phyloP scores from a whole-genome alignment of 2,113 vertebrate genomes.

The Seriola quinqueradiata region DNA sequence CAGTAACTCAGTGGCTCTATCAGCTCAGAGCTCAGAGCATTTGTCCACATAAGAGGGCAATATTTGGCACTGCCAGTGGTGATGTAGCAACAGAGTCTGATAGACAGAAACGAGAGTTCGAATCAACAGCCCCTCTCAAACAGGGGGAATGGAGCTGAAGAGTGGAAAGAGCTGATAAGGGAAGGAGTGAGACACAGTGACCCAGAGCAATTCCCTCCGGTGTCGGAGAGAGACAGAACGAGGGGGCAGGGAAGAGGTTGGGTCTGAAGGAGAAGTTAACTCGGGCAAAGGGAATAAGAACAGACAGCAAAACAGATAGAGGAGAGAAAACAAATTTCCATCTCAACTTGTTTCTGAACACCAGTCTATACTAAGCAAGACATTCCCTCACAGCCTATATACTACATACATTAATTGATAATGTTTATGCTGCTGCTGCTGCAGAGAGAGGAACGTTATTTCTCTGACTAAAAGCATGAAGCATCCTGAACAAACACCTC shows the following conservation, averaged over 20 bases:
- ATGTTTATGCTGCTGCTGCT: neutral
- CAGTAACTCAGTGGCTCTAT: conserved; percentile 31
- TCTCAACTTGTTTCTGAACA: conserved; percentile 30
- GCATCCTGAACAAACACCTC: neutral
- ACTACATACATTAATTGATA: neutral
- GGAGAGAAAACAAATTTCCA: conserved; percentile 29
- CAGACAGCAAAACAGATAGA: conserved; percentile 49
- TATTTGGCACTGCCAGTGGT: conserved; percentile 47
- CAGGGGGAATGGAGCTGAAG: conserved; percentile 49
- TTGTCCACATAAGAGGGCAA: conserved; percentile 17
- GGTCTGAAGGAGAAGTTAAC: conserved; percentile 44
- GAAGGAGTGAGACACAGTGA: conserved; percentile 65
- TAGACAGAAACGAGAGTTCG: conserved; percentile 38
- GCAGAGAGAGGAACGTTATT: neutral
- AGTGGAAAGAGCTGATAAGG: conserved; percentile 74
- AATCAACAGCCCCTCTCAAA: conserved; percentile 47
- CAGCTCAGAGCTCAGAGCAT: conserved; percentile 40
- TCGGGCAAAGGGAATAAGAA: conserved; percentile 52
- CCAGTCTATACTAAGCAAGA: neutral
- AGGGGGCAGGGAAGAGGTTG: conserved; percentile 43
- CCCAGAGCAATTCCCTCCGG: conserved; percentile 63
- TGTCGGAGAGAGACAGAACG: conserved; percentile 34
- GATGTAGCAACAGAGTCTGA: conserved; percentile 24
- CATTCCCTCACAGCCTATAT: neutral
- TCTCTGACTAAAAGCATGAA: neutral